Percentiles rank a stretch among this genome's conserved stretches.
Evolutionary conservation across 1,140 invertebrate genomes (phyloP).

Genomic region (Zaprionus tsacasi): DNA sequence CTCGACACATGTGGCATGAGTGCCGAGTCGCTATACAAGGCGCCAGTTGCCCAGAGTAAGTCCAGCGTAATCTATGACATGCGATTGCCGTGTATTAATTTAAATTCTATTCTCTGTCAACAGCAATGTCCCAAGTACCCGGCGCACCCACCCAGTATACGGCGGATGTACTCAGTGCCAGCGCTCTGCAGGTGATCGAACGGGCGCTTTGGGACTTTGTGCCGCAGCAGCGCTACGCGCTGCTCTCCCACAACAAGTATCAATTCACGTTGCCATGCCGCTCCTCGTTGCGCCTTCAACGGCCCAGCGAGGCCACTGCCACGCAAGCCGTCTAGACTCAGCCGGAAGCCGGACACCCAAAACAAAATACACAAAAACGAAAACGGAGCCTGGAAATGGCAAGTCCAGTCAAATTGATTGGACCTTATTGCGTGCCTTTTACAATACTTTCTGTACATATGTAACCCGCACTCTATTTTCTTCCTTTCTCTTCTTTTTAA

Average conservation of each 20-base stretch:
- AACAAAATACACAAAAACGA: neutral
- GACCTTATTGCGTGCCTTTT: slow-evolving; percentile 29
- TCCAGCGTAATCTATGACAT: slow-evolving; percentile 23
- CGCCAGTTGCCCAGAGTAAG: slow-evolving; percentile 86
- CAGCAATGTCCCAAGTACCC: slow-evolving; percentile 57
- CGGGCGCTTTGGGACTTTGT: slow-evolving; percentile 77
- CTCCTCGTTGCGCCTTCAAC: slow-evolving; percentile 77
- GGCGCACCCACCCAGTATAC: slow-evolving; percentile 82
- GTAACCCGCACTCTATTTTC: slow-evolving; percentile 47
- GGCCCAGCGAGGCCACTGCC: slow-evolving; percentile 42
- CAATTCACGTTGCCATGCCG: slow-evolving; percentile 84
- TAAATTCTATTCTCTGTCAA: neutral
- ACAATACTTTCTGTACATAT: slow-evolving; percentile 43
- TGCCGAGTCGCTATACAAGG: slow-evolving; percentile 87
- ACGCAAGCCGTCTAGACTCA: slow-evolving; percentile 60
- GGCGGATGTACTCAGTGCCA: slow-evolving; percentile 79
- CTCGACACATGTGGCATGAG: slow-evolving; percentile 89
- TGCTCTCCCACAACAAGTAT: slow-evolving; percentile 79
- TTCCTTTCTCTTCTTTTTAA: neutral
- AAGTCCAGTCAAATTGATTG: slow-evolving; percentile 11
- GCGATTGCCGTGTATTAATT: neutral
- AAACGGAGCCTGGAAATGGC: slow-evolving; percentile 7
- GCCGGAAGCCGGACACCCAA: neutral
- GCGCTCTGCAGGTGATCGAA: slow-evolving; percentile 78
- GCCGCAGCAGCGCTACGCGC: slow-evolving; percentile 77